Percentiles rank a stretch among this genome's conserved stretches.
Conservation (phyloP, 2,797 vertebrate genomes). For the Glossophaga mutica region DNA sequence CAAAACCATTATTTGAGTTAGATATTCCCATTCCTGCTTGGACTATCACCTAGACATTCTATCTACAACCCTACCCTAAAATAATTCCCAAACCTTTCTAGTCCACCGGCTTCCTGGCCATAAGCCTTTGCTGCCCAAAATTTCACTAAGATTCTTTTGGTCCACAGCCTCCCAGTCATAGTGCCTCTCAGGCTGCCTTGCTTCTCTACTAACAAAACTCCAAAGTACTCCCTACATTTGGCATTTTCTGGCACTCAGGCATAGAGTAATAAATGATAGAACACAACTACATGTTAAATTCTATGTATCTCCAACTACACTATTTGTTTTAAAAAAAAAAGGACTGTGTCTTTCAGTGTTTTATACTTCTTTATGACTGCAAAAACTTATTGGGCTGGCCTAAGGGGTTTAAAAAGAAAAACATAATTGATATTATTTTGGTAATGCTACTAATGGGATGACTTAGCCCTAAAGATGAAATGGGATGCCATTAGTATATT, state of each 20-base stretch:
- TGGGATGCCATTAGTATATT: background rate
- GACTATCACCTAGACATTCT: background rate
- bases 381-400: background rate
- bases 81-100: background rate
- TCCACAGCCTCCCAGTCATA: background rate
- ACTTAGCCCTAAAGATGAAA: background rate
- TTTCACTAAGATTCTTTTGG: background rate
- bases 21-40: background rate
- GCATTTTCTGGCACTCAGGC: background rate
- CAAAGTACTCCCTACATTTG: background rate
- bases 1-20: background rate
- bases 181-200: background rate
- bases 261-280: background rate
- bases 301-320: background rate
- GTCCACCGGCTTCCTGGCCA: background rate
- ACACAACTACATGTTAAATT: background rate
- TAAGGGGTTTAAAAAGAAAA: background rate
- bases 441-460: background rate
- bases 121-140: background rate
- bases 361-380: background rate
- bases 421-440: background rate
- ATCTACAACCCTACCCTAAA: background rate
- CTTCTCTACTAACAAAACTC: conserved; percentile 5
- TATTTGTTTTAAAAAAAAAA: conserved; percentile 3
- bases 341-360: background rate